A percentile compares a stretch with the other conserved stretches of the same genome.
These are phyloP conservation scores for Drosophila lacicola DNA, from an alignment of 2,888 invertebrate species.

Conservation along the genomic window DNA sequence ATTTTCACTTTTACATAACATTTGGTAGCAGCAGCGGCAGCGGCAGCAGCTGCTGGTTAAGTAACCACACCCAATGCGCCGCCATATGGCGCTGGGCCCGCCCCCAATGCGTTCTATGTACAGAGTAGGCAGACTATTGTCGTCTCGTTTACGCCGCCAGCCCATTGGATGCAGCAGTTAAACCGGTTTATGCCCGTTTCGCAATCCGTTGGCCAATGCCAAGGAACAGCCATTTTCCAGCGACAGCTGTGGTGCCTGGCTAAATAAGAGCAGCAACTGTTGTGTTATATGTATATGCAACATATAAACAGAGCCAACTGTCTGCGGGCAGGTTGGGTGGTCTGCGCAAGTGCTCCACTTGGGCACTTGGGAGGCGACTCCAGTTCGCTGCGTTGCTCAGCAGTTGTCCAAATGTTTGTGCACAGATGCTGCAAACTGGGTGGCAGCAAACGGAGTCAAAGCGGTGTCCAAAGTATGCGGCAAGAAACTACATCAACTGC, in stretches of 20 bases:
- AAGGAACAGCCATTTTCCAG: constrained; percentile 45
- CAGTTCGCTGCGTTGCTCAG: constrained; percentile 46
- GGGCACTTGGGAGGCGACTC: constrained; percentile 46
- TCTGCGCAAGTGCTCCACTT: constrained; percentile 52
- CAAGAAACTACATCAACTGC: constrained; percentile 61
- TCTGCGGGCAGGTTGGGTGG: constrained; percentile 34
- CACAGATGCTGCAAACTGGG: constrained; percentile 49
- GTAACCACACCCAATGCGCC: constrained; percentile 65
- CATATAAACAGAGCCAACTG: constrained; percentile 17
- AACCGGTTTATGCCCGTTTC: constrained; percentile 58
- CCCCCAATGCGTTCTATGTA: constrained; percentile 61
- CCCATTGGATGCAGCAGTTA: constrained; percentile 41
- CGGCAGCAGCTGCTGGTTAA: constrained; percentile 52
- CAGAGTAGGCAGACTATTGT: constrained; percentile 34
- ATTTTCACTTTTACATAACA: constrained; percentile 76
- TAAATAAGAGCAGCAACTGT: constrained; percentile 30
- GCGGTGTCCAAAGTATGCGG: constrained; percentile 23
- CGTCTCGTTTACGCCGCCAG: constrained; percentile 53
- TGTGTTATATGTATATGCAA: constrained; percentile 17
- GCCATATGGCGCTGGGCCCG: constrained; percentile 42
- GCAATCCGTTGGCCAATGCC: constrained; percentile 57
- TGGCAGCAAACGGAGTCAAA: constrained; percentile 14
- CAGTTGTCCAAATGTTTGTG: constrained; percentile 69
- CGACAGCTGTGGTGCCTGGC: constrained; percentile 33
- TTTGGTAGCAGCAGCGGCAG: constrained; percentile 36